A percentile compares a stretch with the other conserved stretches of the same genome.
Evolutionary conservation across 2,113 vertebrate species (phyloP).

Genomic region (Scartelaos histophorus): DNA sequence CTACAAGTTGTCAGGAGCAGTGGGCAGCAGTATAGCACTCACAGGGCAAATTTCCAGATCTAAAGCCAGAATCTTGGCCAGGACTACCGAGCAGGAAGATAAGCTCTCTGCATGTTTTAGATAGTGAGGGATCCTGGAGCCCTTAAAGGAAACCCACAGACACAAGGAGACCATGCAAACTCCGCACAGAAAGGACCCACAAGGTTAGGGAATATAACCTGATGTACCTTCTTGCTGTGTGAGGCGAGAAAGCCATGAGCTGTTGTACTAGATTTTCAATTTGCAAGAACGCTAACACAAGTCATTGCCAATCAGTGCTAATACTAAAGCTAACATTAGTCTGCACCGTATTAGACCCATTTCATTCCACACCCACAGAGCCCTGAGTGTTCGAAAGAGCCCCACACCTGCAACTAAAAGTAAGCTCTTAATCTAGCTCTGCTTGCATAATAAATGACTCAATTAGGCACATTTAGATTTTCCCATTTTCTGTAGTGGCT

Average conservation of each 20-base stretch:
- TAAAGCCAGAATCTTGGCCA: background rate
- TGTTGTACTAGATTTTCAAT: background rate
- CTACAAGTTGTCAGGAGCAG: too few species aligned
- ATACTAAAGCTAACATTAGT: slow-evolving; percentile 1
- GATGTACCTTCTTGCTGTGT: too few species aligned
- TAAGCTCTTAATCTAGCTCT: slow-evolving; percentile 16
- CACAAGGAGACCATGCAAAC: background rate
- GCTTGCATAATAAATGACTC: slow-evolving; percentile 26
- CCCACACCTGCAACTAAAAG: slow-evolving; percentile 8
- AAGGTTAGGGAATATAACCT: too few species aligned
- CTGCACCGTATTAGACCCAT: background rate
- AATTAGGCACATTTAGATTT: slow-evolving; percentile 32
- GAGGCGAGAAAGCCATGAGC: background rate
- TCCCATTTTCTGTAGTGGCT: slow-evolving; percentile 9
- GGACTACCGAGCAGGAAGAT: background rate
- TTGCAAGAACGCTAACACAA: background rate
- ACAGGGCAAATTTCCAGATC: too few species aligned
- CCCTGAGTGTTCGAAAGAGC: background rate
- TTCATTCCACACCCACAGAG: background rate
- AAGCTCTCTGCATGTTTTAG: background rate
- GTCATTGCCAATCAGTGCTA: background rate
- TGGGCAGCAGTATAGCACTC: too few species aligned
- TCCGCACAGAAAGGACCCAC: too few species aligned
- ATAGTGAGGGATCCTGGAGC: background rate
- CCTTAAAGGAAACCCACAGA: background rate